Evolutionary conservation across 2,888 invertebrate species (phyloP), one percentile per base, ranked within the genome.

Genomic region (Baccha elongata): DNA sequence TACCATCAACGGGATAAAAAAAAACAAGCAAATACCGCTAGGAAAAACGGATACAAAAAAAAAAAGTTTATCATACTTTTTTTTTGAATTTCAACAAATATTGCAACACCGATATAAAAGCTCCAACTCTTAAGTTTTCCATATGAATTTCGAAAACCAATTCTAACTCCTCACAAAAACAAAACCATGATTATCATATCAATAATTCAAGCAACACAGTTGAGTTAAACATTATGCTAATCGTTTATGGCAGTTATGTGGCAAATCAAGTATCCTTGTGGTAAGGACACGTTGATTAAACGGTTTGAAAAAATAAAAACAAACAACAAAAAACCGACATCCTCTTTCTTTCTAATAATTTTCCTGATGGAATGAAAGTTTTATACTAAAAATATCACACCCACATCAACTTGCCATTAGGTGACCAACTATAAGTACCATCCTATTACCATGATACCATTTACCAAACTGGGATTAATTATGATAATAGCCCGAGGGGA

Each of bases 401-500:
- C 40, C 21, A 40, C 40, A 23, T 8, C 8, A n/a, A 60, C 44
- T 60, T 60, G 44, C 60, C 44, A 44, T 10, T 3, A 53, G 69
- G 75, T 81, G 69, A 65, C 68, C 75, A 81, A 71, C 60, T 81
- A n/a, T n/a, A 69, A 26, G 50, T 42, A 58, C 50, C 58, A 74
- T 69, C 75, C 52, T 29, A 50, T 65, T 68, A 48, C 75, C 62
- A 44, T 40, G 50, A 52, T 74, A 44, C 44, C 71, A 60, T 75
- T 44, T 75, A 58, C 75, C 48, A 65, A 69, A 65, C 60, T 58
- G 75, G 75, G 80, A 81, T 81, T 81, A 75, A 81, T 81, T 81
- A 81, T 81, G 60, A 71, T 81, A 81, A 81, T 75, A 75, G 65
- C 75, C 75, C 21, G 58, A 50, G 64, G 80, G 64, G 75, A n/a